A percentile compares a stretch with the other conserved stretches of the same genome.
Evolutionary conservation across 2,113 vertebrate species (phyloP).

Genomic region (Paradisaea rubra): DNA sequence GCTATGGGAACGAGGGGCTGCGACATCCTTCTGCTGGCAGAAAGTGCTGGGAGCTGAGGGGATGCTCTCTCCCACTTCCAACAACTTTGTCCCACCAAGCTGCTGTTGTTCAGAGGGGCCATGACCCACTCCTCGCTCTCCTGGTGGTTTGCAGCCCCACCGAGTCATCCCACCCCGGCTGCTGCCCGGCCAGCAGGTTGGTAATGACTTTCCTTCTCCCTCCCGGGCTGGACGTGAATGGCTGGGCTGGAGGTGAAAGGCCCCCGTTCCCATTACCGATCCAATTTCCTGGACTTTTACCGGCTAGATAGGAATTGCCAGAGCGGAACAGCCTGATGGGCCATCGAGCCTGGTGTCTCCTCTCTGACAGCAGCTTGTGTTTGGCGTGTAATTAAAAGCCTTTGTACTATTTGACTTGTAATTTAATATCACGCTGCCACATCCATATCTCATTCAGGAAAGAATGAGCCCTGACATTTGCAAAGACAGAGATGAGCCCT

Average conservation of each 20-base stretch:
- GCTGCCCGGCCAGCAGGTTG: neutral
- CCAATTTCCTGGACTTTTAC: constrained; percentile 75
- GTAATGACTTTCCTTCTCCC: constrained; percentile 54
- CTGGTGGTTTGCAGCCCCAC: neutral
- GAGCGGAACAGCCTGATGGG: constrained; percentile 72
- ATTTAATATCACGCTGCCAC: constrained; percentile 27
- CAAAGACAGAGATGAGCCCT: neutral
- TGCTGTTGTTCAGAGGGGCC: fast-evolving
- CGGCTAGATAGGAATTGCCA: constrained; percentile 69
- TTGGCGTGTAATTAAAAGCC: constrained; percentile 54
- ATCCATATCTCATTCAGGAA: neutral
- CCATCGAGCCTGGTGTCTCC: constrained; percentile 65
- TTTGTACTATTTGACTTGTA: constrained; percentile 58
- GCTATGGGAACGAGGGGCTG: neutral
- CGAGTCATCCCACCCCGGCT: neutral
- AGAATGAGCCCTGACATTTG: neutral
- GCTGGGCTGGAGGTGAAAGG: constrained; percentile 75
- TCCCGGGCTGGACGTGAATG: constrained; percentile 39
- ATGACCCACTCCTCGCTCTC: fast-evolving
- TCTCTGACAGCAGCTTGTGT: constrained; percentile 60
- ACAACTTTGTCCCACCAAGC: neutral
- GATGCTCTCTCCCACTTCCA: fast-evolving
- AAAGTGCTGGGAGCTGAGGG: neutral
- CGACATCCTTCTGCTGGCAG: neutral
- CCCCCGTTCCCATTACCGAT: constrained; percentile 74